These are phyloP conservation scores for Pseudomugil tenellus DNA, from an alignment of 2,797 vertebrate species.

Conservation along the genomic window DNA sequence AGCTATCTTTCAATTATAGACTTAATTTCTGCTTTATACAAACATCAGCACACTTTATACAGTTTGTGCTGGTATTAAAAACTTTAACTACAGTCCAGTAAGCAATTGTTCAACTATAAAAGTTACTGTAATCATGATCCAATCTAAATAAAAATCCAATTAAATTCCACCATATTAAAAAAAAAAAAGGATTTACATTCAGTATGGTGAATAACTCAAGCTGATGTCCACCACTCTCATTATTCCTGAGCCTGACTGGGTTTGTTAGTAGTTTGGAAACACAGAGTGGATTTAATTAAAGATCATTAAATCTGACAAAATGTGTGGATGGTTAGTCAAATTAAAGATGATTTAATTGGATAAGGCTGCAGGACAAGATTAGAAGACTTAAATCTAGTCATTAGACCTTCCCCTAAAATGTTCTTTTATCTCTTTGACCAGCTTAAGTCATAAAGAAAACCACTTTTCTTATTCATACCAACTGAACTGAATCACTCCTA, in stretches of 20 bases:
- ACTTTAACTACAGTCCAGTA: not conserved
- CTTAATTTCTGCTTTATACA: not conserved
- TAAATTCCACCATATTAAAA: too few relatives aligned
- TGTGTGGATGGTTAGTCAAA: constrained; percentile 39
- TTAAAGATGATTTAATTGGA: constrained; percentile 47
- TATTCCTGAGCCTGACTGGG: constrained; percentile 15
- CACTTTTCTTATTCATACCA: not conserved
- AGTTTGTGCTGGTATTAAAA: not conserved
- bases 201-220: too few relatives aligned
- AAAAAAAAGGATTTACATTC: not conserved
- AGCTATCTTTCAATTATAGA: not conserved
- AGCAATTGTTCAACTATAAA: not conserved
- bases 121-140: not conserved
- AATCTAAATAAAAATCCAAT: too few relatives aligned
- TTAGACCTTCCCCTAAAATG: constrained; percentile 19
- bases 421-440: constrained; percentile 26
- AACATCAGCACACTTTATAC: not conserved
- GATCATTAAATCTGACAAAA: constrained; percentile 53
- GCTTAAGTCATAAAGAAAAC: constrained; percentile 27
- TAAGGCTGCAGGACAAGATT: constrained; percentile 46
- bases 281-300: constrained; percentile 50
- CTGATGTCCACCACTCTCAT: too few relatives aligned
- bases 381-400: constrained; percentile 27
- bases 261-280: constrained; percentile 22
- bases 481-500: not conserved